Evolutionary conservation across 2,113 vertebrate species (phyloP), one percentile per base, ranked within the genome.

Genomic region (Morone chrysops): DNA sequence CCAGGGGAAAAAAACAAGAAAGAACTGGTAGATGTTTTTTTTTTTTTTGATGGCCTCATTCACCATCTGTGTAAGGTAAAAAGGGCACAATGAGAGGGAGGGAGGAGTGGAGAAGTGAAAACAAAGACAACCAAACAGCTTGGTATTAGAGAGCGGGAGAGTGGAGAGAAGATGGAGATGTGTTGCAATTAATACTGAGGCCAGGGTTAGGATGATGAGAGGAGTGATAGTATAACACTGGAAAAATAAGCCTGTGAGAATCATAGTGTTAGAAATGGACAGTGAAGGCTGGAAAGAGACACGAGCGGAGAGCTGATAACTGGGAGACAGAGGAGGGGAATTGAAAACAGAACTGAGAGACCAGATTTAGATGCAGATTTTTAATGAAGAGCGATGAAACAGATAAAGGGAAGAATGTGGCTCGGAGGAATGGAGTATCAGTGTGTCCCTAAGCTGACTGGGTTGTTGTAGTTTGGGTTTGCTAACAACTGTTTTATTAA

Each of bases 401-500:
- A 45, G 57, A 80, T 20, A 54, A 53, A 60, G 22, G 17, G 22
- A 31, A 61, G 14, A 57, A 20, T 70, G 41, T 51, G 22, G 50
- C 71, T 73, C 47, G 17, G 57, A 63, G 70, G 25, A 66, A 45
- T 41, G 2, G 68, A 47, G 51, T 47, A 48, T 77, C 17, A 43
- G 10, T 45, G 53, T 60, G 54, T 70, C 83, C 69, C 68, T 38
- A 36, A 57, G 63, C 65, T 73, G 40, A 67, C 67, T 65, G 17
- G 11, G 45, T 50, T 71, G 62, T 76, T 63, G 40, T 59, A 17
- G 31, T 66, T 78, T 40, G 51, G 20, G n/a, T 82, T 77, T 57
- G 45, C 51, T 81, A 74, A 50, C 31, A 17, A 51, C 78, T 67
- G 25, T 81, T 87, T 81, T 81, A 83, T 83, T 74, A 59, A 89